Base-by-base conservation (phyloP, 2,797 vertebrate genomes). In the Sardinella longiceps region DNA sequence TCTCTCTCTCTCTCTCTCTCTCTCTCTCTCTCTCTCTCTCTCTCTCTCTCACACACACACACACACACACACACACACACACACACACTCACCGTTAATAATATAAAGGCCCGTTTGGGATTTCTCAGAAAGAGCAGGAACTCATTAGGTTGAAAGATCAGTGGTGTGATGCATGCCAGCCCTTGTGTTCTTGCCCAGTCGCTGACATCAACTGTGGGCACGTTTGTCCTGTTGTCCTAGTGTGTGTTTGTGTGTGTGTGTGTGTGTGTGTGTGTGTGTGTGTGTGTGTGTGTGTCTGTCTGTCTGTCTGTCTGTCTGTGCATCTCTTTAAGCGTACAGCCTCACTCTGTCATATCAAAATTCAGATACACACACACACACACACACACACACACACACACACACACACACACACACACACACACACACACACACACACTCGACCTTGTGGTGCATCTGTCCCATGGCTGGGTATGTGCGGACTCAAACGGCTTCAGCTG, bases 401-500 rank as follows among this genome's bases (percentile, higher is more conserved):
- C 51, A 18, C 28, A 39, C 45, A 80, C 53, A 66, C 43, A 81
- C 56, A 81, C 51, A 82, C 81, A 37, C 53, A 58, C 48, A 82
- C 46, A 39, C 50, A 82, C 37, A 0, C 14, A 82, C 7, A 80
- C 37, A 81, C 5, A 39, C 20, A 53, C 43, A 53, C 30, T 37
- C 80, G 82, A 80, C 46, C 14, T 10, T 70, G 43, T 23, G 15
- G 20, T 82, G 46, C 37, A 28, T 82, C 89, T 83, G 84, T 91
- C 87, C 88, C 82, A 83, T 88, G 85, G 82, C 48, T 77, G 7
- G 46, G 37, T 23, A 74, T 88, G 87, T 84, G 37, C 87, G 89
- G 90, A 92, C 90, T 90, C 87, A 90, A 90, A 93, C 90, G 80
- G 80, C 87, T 86, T 83, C 88, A 85, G 88, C 85, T 87, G 84